Evolutionary conservation across 2,113 vertebrate species (phyloP).

Genomic region (Nerophis ophidion): DNA sequence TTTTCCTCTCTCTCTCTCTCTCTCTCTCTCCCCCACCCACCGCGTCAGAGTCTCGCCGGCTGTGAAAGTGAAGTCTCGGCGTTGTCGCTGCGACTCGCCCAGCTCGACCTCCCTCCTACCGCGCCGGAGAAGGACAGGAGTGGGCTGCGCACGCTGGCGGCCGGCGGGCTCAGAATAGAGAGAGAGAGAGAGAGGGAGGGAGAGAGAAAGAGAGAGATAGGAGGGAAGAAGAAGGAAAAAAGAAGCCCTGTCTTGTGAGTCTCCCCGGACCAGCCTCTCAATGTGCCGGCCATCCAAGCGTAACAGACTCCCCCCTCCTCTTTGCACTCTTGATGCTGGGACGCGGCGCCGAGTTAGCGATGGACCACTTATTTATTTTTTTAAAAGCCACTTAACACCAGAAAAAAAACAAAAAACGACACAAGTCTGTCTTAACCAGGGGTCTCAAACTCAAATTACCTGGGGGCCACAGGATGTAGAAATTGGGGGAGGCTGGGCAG

Average conservation of each 20-base stretch:
- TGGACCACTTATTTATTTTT: background rate
- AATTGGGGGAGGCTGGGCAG: too few species aligned
- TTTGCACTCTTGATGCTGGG: conserved; percentile 45
- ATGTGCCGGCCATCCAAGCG: conserved; percentile 70
- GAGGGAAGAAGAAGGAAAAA: background rate
- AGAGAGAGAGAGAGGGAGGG: background rate
- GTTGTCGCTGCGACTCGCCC: conserved; percentile 60
- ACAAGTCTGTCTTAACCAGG: background rate
- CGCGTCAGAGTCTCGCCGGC: conserved; percentile 37
- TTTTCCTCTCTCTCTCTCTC: background rate
- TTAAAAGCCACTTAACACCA: background rate
- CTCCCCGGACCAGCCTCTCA: conserved; percentile 48
- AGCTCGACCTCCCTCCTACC: conserved; percentile 25
- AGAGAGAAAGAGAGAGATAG: background rate
- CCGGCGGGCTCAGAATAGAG: background rate
- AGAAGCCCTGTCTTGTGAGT: conserved; percentile 34
- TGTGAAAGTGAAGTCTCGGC: conserved; percentile 43
- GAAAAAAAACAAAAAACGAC: too few species aligned
- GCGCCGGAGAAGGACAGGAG: conserved; percentile 20
- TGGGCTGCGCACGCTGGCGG: conserved; percentile 16
- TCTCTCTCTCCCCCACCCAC: too few species aligned
- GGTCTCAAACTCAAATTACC: too few species aligned
- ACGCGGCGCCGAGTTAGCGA: conserved; percentile 13
- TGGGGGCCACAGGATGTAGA: too few species aligned
- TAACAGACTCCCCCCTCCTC: conserved; percentile 54